Conservation (phyloP, 2,888 invertebrate genomes). For the Clanis bilineata region DNA sequence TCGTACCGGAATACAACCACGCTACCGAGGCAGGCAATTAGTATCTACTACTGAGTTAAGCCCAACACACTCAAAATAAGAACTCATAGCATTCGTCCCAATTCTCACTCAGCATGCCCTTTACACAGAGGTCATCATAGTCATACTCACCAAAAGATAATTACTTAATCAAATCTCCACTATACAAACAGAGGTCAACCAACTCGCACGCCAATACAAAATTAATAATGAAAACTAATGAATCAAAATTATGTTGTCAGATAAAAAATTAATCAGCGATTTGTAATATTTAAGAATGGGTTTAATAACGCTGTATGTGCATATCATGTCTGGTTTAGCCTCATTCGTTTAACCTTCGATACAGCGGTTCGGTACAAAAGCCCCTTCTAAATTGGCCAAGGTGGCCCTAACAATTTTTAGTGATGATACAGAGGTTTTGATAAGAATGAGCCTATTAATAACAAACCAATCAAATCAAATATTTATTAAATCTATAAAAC, state of each 20-base stretch:
- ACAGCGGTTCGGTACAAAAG: constrained; percentile 19
- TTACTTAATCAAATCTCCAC: constrained; percentile 3
- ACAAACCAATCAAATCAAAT: too few species aligned
- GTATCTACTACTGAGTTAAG: too few species aligned
- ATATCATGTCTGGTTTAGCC: background rate
- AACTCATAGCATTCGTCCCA: background rate
- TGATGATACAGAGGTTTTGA: background rate
- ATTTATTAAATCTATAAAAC: too few species aligned
- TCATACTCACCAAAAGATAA: background rate
- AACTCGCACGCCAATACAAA: constrained; percentile 5
- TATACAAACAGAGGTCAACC: constrained; percentile 1
- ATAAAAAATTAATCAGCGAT: constrained; percentile 4
- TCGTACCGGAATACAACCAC: too few species aligned
- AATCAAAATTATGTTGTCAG: constrained; percentile 9
- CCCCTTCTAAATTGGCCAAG: constrained; percentile 59
- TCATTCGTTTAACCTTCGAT: constrained; percentile 9
- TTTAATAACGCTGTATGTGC: background rate
- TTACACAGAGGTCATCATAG: background rate
- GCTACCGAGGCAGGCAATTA: too few species aligned
- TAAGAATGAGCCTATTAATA: background rate
- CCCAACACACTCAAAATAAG: too few species aligned
- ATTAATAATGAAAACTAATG: constrained; percentile 11
- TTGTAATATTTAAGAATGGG: constrained; percentile 1
- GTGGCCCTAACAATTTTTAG: constrained; percentile 20
- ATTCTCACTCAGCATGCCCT: background rate